A percentile compares a stretch with the other conserved stretches of the same genome.
phyloP scores from a whole-genome alignment of 2,888 invertebrate species.

The Drosophila putrida region DNA sequence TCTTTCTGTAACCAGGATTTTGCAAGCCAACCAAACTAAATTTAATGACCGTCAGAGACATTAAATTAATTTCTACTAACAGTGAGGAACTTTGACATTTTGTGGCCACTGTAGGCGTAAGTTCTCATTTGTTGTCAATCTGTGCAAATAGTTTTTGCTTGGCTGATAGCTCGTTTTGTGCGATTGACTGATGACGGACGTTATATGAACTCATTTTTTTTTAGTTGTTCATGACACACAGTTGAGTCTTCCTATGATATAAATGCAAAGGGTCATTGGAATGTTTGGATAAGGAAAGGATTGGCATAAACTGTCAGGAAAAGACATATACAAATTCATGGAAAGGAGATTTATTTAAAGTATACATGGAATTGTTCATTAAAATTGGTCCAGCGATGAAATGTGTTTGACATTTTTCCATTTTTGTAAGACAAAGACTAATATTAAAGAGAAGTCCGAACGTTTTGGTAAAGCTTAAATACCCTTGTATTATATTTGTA shows the following conservation, averaged over 20 bases:
- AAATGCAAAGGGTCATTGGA: conserved; percentile 7
- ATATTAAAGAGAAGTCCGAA: no score
- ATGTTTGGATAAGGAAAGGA: neutral
- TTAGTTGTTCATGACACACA: conserved; percentile 21
- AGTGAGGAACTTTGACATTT: conserved; percentile 27
- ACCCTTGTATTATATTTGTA: no score
- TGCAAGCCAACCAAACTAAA: no score
- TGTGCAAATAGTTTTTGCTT: conserved; percentile 9
- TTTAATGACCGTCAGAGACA: neutral
- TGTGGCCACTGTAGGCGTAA: conserved; percentile 25
- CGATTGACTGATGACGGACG: conserved; percentile 54
- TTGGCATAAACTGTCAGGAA: neutral
- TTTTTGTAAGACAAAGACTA: no score
- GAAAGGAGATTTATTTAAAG: no score
- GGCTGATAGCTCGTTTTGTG: conserved; percentile 14
- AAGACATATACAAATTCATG: no score
- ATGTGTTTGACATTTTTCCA: no score
- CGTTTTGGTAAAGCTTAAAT: no score
- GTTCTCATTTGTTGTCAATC: conserved; percentile 26
- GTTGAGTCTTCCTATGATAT: neutral
- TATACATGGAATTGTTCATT: no score
- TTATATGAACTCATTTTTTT: conserved; percentile 57
- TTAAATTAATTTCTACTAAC: conserved; percentile 49
- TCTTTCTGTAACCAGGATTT: no score
- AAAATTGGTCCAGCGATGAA: no score